Base-by-base conservation (phyloP, 2,113 vertebrate genomes). In the Siniperca chuatsi region DNA sequence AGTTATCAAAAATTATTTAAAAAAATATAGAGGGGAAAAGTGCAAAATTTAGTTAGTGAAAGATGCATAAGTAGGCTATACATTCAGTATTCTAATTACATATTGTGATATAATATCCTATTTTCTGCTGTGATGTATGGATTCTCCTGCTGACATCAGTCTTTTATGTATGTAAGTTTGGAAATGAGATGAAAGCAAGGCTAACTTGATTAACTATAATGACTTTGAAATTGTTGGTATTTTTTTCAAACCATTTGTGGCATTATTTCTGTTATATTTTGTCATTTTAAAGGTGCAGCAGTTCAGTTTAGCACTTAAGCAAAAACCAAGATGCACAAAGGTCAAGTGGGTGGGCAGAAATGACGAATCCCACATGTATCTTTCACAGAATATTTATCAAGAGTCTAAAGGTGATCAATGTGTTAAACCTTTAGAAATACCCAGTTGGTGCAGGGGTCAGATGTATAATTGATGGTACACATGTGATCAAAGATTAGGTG, bases 321-420 rank as follows among this genome's bases (percentile, higher is more conserved):
- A 57, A 55, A 82, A 76, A 82, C 40, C 75, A 37, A 67, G 57
- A 61, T 23, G 55, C 35, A 55, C 85, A 89, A 83, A 88, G 84
- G 80, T 92, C 88, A 89, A 81, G 75, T 48, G 73, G 84, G 69
- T 84, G 55, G 72, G 35, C 78, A 71, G 65, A 25, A 54, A 68
- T 61, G 50, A 44, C 13, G 48, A 66, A 65, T 72, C 70, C 70
- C 75, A 74, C n/a, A 16, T 75, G 42, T 29, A 60, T 78, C 25
- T 85, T 81, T 85, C 35, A 82, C 21, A 72, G 78, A 87, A 79
- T 82, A 67, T 61, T 68, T 83, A 77, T 87, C 68, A 79, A 78
- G 61, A 72, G 23, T 79, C 29, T 80, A 54, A 82, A 66, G 60
- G 48, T 37, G 57, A 87, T 86, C 60, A 83, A 81, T 85, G 66